Conservation (phyloP, 2,113 vertebrate genomes). For the Dasyornis broadbenti region DNA sequence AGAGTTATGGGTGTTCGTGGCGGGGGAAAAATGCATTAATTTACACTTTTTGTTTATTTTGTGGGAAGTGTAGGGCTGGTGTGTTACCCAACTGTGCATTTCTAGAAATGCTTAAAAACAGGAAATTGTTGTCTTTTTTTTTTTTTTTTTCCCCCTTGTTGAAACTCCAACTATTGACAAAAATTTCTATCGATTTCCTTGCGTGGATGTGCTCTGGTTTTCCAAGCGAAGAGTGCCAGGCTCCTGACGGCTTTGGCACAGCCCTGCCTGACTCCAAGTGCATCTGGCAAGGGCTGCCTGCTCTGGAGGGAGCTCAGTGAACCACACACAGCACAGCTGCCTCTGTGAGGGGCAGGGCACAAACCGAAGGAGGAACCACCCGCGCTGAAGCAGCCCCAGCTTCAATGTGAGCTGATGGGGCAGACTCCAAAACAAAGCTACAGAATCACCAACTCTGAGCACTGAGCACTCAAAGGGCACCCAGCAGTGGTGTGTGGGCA, state of each 20-base stretch:
- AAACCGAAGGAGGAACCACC: conserved; percentile 12
- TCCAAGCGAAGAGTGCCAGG: neutral
- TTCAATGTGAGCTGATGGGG: neutral
- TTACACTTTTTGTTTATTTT: conserved; percentile 36
- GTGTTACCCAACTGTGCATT: conserved; percentile 1
- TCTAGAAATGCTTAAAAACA: conserved; percentile 60
- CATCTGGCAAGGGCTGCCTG: conserved; percentile 1
- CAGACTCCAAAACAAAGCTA: neutral
- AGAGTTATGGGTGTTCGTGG: conserved; percentile 12
- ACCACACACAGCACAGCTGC: conserved; percentile 26
- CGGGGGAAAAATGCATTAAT: conserved; percentile 10
- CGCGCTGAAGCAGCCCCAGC: neutral
- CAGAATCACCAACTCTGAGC: neutral
- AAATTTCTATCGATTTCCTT: neutral
- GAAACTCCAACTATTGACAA: neutral
- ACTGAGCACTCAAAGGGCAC: neutral
- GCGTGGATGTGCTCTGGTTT: neutral
- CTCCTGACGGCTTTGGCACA: neutral
- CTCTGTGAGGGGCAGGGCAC: neutral
- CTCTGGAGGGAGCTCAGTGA: neutral
- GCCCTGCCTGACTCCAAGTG: neutral
- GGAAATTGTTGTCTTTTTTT: neutral
- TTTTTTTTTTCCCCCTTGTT: neutral
- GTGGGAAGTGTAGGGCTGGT: neutral
- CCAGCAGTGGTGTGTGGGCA: neutral